phyloP scores from a whole-genome alignment of 2,797 vertebrate species.

The Macropus fuliginosus region DNA sequence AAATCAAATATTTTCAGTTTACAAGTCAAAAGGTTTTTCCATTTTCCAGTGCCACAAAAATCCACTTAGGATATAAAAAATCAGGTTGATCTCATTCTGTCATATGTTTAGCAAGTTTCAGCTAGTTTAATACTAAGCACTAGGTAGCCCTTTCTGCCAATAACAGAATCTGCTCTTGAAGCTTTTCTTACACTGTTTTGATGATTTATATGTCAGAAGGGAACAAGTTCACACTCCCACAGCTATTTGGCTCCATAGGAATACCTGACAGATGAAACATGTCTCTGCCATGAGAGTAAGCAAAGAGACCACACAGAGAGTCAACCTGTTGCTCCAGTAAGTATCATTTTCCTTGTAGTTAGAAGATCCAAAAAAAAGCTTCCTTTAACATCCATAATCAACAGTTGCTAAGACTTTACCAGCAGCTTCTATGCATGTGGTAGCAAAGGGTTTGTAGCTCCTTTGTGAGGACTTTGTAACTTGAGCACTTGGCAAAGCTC shows the following conservation, averaged over 20 bases:
- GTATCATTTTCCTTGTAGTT: conserved; percentile 32
- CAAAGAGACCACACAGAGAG: not conserved
- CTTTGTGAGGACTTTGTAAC: conserved; percentile 15
- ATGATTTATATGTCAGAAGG: not conserved
- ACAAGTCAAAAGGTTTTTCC: conserved; percentile 49
- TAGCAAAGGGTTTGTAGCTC: conserved; percentile 57
- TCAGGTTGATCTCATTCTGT: not conserved
- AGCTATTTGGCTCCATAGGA: conserved; percentile 40
- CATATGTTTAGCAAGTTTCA: conserved; percentile 43
- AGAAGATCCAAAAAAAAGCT: conserved; percentile 42
- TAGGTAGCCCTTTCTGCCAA: conserved; percentile 28
- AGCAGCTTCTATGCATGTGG: conserved; percentile 46
- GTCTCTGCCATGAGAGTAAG: not conserved
- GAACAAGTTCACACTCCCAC: conserved; percentile 39
- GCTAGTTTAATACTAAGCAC: conserved; percentile 22
- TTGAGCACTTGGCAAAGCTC: conserved; percentile 54
- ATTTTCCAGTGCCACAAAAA: conserved; percentile 33
- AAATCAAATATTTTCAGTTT: conserved; percentile 59
- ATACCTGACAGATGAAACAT: conserved; percentile 6
- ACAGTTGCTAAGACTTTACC: conserved; percentile 48
- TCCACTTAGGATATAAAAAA: conserved; percentile 2
- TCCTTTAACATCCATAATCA: not conserved
- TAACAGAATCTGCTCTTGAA: conserved; percentile 19
- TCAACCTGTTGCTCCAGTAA: conserved; percentile 53
- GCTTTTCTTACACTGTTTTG: conserved; percentile 18